Conservation (phyloP, 2,113 vertebrate genomes). For the Pygathrix nemaeus region DNA sequence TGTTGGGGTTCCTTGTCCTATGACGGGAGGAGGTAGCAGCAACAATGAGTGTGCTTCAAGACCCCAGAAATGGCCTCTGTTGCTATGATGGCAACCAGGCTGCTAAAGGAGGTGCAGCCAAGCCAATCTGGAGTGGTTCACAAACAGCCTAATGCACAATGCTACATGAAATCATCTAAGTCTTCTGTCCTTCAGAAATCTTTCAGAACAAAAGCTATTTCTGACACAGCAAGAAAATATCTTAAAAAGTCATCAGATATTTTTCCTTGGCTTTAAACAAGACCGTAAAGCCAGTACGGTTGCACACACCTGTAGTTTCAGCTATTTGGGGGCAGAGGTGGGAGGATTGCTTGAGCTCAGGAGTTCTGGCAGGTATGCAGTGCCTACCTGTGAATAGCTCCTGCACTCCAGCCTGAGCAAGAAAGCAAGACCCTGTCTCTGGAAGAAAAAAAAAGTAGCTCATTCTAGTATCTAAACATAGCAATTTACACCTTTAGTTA, state of each 20-base stretch:
- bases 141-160: neutral
- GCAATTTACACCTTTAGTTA: neutral
- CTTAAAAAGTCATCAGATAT: neutral
- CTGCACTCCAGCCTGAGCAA: no score
- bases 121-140: neutral
- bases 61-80: neutral
- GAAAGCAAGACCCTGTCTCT: no score
- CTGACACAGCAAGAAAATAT: neutral
- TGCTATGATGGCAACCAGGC: neutral
- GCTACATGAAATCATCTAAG: neutral
- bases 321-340: no score
- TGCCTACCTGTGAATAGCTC: no score
- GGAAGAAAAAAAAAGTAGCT: neutral
- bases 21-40: neutral
- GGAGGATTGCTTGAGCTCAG: no score
- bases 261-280: conserved; percentile 34
- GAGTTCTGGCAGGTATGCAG: no score
- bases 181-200: neutral
- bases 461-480: conserved; percentile 1
- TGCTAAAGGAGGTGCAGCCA: neutral
- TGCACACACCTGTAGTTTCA: no score
- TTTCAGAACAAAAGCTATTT: conserved; percentile 25
- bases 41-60: neutral
- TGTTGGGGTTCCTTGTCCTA: neutral
- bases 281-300: neutral